Conservation (phyloP, 1,140 invertebrate genomes). For the Papilio polytes region DNA sequence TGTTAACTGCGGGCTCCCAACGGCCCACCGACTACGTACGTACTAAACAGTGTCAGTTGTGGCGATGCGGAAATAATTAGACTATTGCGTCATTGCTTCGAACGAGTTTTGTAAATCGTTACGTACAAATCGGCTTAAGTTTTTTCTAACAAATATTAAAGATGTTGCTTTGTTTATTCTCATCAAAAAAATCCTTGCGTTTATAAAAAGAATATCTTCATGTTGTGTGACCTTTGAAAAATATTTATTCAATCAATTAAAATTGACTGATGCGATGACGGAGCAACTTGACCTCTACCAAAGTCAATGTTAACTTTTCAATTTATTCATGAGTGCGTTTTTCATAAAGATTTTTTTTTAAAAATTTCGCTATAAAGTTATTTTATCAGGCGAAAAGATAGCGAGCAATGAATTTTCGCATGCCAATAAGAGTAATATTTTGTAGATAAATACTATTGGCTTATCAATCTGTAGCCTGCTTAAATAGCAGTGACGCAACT, state of each 20-base stretch:
- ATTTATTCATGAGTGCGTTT: too few species aligned
- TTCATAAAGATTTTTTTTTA: too few species aligned
- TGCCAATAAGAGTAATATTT: neutral
- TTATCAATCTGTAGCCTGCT: neutral
- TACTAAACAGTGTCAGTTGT: conserved; percentile 70
- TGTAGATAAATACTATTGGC: neutral
- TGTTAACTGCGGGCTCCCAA: conserved; percentile 55
- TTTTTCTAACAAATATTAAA: conserved; percentile 36
- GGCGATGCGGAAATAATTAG: conserved; percentile 73
- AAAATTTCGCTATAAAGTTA: too few species aligned
- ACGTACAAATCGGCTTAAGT: conserved; percentile 39
- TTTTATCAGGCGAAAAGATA: too few species aligned
- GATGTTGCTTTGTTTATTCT: conserved; percentile 13
- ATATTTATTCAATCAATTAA: neutral
- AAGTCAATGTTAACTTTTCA: neutral
- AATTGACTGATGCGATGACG: neutral
- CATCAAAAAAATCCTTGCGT: neutral
- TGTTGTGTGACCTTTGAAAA: neutral
- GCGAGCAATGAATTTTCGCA: neutral
- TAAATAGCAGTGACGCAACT: neutral
- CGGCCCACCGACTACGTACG: conserved; percentile 39
- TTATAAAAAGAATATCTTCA: neutral
- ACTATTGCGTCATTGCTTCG: conserved; percentile 63
- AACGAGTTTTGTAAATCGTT: conserved; percentile 49
- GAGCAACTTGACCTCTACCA: neutral